A percentile compares a stretch with the other conserved stretches of the same genome.
These are phyloP conservation scores for Apteryx mantelli DNA, from an alignment of 2,113 vertebrate species.

Conservation along the genomic window DNA sequence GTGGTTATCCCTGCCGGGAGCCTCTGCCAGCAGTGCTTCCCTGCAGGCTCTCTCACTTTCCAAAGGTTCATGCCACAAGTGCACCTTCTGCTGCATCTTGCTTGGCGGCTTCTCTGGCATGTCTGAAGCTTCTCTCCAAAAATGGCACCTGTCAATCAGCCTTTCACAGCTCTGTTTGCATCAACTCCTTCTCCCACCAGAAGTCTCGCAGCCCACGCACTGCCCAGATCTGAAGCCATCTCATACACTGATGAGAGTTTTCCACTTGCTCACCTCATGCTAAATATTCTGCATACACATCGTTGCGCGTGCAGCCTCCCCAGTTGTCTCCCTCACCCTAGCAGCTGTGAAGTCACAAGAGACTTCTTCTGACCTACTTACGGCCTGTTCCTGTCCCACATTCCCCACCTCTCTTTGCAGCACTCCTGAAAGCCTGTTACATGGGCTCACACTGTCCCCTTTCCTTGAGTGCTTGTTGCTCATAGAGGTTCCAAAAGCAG, in stretches of 20 bases:
- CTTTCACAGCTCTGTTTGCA: background rate
- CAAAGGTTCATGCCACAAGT: background rate
- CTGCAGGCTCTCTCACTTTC: background rate
- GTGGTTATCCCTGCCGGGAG: background rate
- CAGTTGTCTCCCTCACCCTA: accelerated
- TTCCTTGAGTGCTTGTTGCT: too few relatives aligned
- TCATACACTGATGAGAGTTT: background rate
- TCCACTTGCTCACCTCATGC: background rate
- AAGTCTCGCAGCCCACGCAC: background rate
- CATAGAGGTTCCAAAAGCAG: background rate
- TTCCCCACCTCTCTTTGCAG: background rate
- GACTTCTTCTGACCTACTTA: background rate
- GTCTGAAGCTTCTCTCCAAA: background rate
- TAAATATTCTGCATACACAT: background rate
- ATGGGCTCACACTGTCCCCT: background rate
- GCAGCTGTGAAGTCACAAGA: background rate
- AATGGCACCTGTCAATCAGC: too few relatives aligned
- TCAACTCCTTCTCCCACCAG: background rate
- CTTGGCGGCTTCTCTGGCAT: background rate
- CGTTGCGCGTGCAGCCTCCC: accelerated
- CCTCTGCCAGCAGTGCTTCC: background rate
- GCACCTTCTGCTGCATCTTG: background rate
- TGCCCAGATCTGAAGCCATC: background rate
- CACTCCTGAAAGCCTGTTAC: background rate
- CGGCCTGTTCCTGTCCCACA: background rate